Evolutionary conservation across 2,113 vertebrate genomes (phyloP).

Genomic region (Hippopotamus amphibius): DNA sequence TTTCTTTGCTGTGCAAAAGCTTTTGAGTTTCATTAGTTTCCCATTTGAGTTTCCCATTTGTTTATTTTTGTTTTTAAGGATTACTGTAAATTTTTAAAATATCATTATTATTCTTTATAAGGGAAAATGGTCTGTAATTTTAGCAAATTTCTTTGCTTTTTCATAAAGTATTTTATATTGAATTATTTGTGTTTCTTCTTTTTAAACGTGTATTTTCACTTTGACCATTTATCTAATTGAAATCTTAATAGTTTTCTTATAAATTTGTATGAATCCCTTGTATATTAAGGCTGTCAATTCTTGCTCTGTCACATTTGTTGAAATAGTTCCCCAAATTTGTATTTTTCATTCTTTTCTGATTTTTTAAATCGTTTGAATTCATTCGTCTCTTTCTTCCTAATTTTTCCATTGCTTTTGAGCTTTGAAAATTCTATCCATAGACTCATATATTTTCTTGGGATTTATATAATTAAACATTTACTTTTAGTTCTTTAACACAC

Average conservation of each 20-base stretch:
- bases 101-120: slow-evolving; percentile 5
- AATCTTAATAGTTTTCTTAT: neutral
- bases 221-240: slow-evolving; percentile 13
- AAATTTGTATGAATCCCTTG: neutral
- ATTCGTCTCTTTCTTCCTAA: neutral
- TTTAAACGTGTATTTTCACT: slow-evolving; percentile 16
- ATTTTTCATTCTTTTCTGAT: neutral
- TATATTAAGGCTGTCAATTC: neutral
- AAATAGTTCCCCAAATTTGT: neutral
- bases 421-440: neutral
- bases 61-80: neutral
- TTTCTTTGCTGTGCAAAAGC: too few relatives aligned
- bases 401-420: slow-evolving; percentile 25
- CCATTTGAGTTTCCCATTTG: too few relatives aligned
- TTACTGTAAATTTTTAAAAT: neutral
- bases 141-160: neutral
- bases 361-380: neutral
- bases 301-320: slow-evolving; percentile 11
- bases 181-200: slow-evolving; percentile 17
- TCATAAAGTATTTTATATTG: neutral
- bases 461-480: slow-evolving; percentile 28
- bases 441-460: neutral
- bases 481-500: neutral
- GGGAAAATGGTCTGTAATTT: neutral
- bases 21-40: too few relatives aligned